Percentiles rank a stretch among this genome's conserved stretches.
These are phyloP conservation scores for Acromyrmex charruanus DNA, from an alignment of 1,140 invertebrate genomes.

Conservation along the genomic window DNA sequence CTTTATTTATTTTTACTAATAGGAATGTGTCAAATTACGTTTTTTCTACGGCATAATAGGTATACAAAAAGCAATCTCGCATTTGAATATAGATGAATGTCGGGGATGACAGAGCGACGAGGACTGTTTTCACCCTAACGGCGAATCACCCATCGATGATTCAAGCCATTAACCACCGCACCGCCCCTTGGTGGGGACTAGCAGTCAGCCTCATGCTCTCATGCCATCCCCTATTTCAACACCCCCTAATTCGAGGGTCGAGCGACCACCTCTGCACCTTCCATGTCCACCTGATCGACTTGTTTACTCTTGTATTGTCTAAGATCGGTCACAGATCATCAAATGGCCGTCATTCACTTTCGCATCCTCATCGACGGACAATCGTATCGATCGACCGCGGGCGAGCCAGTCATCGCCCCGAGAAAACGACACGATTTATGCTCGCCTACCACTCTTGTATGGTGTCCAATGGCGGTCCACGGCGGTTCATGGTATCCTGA, in stretches of 20 bases:
- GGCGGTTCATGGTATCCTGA: conserved; percentile 79
- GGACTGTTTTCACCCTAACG: conserved; percentile 38
- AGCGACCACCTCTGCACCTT: conserved; percentile 74
- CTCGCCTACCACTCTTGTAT: conserved; percentile 86
- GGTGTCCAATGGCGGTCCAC: conserved; percentile 84
- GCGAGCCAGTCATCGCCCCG: background rate
- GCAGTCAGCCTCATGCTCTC: conserved; percentile 67
- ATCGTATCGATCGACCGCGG: background rate
- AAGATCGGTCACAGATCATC: conserved; percentile 50
- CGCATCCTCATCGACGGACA: background rate
- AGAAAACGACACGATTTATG: conserved; percentile 79
- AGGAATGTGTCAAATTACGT: background rate
- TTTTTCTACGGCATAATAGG: background rate
- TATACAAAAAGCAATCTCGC: background rate
- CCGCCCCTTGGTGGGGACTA: conserved; percentile 77
- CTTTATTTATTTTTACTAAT: background rate
- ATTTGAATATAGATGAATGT: conserved; percentile 23
- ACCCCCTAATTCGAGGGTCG: conserved; percentile 76
- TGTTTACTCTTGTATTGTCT: conserved; percentile 86
- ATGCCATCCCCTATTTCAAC: conserved; percentile 77
- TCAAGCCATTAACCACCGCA: conserved; percentile 74
- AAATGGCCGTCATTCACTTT: conserved; percentile 8
- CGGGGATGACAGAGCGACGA: background rate
- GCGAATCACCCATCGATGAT: conserved; percentile 60
- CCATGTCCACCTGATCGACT: conserved; percentile 82